phyloP scores from a whole-genome alignment of 2,888 invertebrate species.

The Cetonia aurata region DNA sequence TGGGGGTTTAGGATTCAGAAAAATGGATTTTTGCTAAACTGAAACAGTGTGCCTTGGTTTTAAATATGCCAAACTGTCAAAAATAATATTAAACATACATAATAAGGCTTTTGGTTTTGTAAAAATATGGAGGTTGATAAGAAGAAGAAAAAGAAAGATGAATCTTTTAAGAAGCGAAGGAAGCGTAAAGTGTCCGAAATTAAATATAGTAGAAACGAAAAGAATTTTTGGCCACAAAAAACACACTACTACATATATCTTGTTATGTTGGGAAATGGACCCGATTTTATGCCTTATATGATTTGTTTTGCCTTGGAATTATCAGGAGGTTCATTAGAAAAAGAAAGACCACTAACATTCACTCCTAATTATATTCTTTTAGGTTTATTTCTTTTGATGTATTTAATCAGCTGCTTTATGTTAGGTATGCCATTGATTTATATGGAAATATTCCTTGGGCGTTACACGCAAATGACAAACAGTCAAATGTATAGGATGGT shows the following conservation, averaged over 20 bases:
- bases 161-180: constrained; percentile 7
- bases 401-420: constrained; percentile 46
- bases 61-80: constrained; percentile 9
- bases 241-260: constrained; percentile 47
- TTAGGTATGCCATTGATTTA: constrained; percentile 53
- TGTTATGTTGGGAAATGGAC: constrained; percentile 48
- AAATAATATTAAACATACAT: not conserved
- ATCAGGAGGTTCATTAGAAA: constrained; percentile 48
- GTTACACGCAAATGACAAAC: constrained; percentile 52
- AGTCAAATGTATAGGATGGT: constrained; percentile 55
- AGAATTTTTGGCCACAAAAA: constrained; percentile 49
- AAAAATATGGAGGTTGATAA: constrained; percentile 23
- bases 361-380: not conserved
- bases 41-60: not conserved
- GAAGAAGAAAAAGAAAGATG: constrained; percentile 35
- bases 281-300: constrained; percentile 47
- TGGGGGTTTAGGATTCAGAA: no score
- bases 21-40: no score
- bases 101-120: not conserved
- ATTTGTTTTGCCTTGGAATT: constrained; percentile 45
- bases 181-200: constrained; percentile 22
- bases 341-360: not conserved
- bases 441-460: constrained; percentile 54
- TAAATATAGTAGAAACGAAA: constrained; percentile 35
- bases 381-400: constrained; percentile 45